Conservation (phyloP, 2,888 invertebrate species). For the Cephus pulcher region DNA sequence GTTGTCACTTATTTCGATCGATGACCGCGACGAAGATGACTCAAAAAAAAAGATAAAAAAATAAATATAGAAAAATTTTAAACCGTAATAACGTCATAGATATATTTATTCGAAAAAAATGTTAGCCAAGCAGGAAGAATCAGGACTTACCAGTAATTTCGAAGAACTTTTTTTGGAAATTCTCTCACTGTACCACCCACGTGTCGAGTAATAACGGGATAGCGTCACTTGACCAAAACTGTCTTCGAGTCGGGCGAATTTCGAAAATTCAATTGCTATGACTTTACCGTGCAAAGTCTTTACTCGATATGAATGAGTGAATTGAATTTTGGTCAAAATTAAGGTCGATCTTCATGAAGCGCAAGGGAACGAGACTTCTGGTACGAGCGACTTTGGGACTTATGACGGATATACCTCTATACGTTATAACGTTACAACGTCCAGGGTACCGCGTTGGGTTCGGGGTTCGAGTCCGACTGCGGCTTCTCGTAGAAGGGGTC, state of each 20-base stretch:
- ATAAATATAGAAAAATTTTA: neutral
- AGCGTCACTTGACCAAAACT: neutral
- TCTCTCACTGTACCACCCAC: neutral
- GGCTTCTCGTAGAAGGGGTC: constrained; percentile 62
- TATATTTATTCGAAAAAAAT: neutral
- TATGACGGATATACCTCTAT: neutral
- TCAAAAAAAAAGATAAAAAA: neutral
- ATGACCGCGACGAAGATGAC: neutral
- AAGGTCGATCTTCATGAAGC: neutral
- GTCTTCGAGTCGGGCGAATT: neutral
- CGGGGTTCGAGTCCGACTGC: constrained; percentile 62
- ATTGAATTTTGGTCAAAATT: too few species aligned
- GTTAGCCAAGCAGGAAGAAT: neutral
- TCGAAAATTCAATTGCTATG: neutral
- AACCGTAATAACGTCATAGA: neutral
- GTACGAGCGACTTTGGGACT: neutral
- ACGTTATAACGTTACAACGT: neutral
- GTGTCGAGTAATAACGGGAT: neutral
- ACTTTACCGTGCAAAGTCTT: neutral
- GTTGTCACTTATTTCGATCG: neutral
- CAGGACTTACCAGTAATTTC: neutral
- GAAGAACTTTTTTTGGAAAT: neutral
- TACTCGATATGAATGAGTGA: neutral
- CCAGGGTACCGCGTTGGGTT: constrained; percentile 47
- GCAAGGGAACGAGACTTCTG: neutral